These are phyloP conservation scores for Aphaenogaster floridana DNA, from an alignment of 1,140 invertebrate genomes.

Conservation along the genomic window DNA sequence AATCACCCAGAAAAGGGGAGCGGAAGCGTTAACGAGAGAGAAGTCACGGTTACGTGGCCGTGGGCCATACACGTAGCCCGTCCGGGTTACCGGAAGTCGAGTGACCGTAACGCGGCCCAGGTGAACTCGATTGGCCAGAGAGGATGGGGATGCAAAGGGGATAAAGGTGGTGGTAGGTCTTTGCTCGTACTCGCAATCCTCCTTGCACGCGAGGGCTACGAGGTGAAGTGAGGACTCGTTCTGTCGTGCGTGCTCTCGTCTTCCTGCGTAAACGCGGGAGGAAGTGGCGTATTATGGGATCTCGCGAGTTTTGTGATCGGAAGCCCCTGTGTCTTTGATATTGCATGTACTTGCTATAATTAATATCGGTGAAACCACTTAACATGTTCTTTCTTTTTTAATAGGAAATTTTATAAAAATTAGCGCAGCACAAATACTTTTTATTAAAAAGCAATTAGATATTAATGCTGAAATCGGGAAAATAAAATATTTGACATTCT, in stretches of 20 bases:
- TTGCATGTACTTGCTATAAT: neutral
- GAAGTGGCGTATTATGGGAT: slow-evolving; percentile 44
- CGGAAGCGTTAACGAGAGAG: slow-evolving; percentile 77
- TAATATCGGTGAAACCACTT: neutral
- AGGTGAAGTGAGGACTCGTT: slow-evolving; percentile 50
- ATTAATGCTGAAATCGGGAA: neutral
- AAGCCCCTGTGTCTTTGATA: neutral
- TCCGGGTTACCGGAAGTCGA: slow-evolving; percentile 81
- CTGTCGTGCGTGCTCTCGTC: slow-evolving; percentile 37
- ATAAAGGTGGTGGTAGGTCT: slow-evolving; percentile 27
- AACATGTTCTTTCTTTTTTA: neutral
- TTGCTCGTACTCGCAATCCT: neutral
- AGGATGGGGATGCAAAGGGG: slow-evolving; percentile 14
- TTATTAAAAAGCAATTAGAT: neutral
- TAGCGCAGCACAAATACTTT: neutral
- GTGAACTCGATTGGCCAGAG: slow-evolving; percentile 72
- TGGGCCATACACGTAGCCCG: slow-evolving; percentile 70
- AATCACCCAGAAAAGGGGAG: slow-evolving; percentile 63
- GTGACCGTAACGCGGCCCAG: slow-evolving; percentile 78
- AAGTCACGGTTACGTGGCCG: slow-evolving; percentile 75
- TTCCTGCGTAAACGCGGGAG: slow-evolving; percentile 45
- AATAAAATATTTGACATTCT: neutral
- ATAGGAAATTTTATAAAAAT: neutral
- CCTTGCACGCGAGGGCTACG: slow-evolving; percentile 49
- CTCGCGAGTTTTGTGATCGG: slow-evolving; percentile 31